Evolutionary conservation across 2,888 invertebrate species (phyloP), one percentile per base, ranked within the genome.

Genomic region (Eupithecia tripunctaria): DNA sequence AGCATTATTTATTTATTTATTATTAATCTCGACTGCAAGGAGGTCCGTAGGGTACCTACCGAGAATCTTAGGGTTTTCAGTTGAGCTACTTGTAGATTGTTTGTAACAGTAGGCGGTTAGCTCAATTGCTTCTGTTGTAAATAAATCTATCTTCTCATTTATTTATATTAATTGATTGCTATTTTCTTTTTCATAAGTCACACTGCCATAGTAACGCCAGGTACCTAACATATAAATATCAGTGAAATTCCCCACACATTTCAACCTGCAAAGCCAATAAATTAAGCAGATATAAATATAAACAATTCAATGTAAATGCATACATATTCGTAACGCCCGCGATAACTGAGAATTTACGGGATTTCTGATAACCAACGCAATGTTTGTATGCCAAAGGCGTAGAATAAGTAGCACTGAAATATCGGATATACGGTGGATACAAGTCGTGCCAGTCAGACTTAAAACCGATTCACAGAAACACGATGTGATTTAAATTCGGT

Each of bases 271-370:
- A 29, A 18, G 18, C 2, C 18, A 60, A 60, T 60, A 60, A 63
- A 63, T 32, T 10, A 10, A 63, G 10, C 62, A 51, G 25, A 56
- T 56, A 32, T 63, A 36, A 32, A 36, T n/a, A 63, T 63, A 63
- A 63, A 63, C 62, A 32, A 36, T 32, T 63, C 62, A 60, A 60
- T 7, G 29, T 60, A 60, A 29, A 60, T 56, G 56, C 29, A 63
- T 32, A 32, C 62, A 29, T 63, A 63, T 41, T 21, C 38, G 21
- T 64, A 14, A 36, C 38, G 15, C 12, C 36, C 29, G 69, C 67
- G 62, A 69, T 71, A 71, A 69, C 56, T 63, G 59, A 56, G 47
- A 67, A 72, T 71, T 65, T 68, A 74, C 68, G 68, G 21, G 59
- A 60, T 68, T 47, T 47, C 64, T 68, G 71, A 73, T 73, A 73